These are phyloP conservation scores for Quadroppia sp. DNA, from an alignment of 2,888 invertebrate genomes.

Conservation along the genomic window DNA sequence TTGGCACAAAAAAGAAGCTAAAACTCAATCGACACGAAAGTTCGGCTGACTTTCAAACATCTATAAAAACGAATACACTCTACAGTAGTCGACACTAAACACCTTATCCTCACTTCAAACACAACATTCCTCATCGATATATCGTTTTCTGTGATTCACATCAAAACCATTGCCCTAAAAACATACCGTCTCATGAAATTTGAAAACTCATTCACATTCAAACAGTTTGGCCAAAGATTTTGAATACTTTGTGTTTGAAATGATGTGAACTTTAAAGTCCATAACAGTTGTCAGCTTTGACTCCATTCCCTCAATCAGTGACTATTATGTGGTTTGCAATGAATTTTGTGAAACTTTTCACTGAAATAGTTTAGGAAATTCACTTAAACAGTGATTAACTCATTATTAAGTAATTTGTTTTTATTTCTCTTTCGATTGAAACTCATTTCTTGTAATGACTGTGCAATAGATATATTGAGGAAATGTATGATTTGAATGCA, in stretches of 20 bases:
- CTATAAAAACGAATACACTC: conserved; percentile 27
- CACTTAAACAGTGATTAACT: background rate
- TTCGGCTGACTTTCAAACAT: conserved; percentile 23
- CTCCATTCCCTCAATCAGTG: background rate
- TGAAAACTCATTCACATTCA: too few relatives aligned
- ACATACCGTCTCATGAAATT: too few relatives aligned
- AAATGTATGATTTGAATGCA: background rate
- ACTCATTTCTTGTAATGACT: background rate
- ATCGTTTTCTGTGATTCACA: too few relatives aligned
- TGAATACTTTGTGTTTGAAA: background rate
- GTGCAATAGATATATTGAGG: conserved; percentile 12
- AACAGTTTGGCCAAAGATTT: background rate
- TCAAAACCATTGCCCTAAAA: too few relatives aligned
- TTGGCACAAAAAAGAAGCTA: background rate
- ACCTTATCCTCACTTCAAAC: background rate
- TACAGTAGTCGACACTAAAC: background rate
- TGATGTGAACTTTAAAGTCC: background rate
- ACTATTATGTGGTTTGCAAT: background rate
- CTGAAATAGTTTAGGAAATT: too few relatives aligned
- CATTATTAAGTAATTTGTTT: conserved; percentile 9
- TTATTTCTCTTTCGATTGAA: background rate
- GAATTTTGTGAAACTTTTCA: background rate
- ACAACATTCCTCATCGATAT: background rate
- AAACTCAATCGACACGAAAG: conserved; percentile 28
- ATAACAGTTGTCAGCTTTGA: too few relatives aligned